These are phyloP conservation scores for Corythornis cristatus DNA, from an alignment of 2,113 vertebrate species.

Conservation along the genomic window DNA sequence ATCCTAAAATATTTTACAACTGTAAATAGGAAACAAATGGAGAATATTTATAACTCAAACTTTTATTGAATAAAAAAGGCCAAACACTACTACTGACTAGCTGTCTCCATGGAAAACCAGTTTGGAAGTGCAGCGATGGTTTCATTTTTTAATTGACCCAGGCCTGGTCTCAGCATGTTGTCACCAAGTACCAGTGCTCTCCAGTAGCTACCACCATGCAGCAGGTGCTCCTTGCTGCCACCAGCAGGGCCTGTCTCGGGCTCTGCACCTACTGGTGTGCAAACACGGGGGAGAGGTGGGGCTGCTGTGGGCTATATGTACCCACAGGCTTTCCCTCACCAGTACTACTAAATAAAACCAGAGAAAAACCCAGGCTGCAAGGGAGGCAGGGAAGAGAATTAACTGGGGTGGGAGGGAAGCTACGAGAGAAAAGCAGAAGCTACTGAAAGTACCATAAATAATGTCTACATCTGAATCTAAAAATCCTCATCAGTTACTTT, in stretches of 20 bases:
- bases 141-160: background rate
- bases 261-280: background rate
- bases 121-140: background rate
- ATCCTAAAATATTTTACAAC: slow-evolving; percentile 88
- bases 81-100: background rate
- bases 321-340: background rate
- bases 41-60: slow-evolving; percentile 92
- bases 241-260: background rate
- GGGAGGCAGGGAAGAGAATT: background rate
- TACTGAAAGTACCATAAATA: background rate
- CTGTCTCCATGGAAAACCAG: slow-evolving; percentile 11
- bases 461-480: background rate
- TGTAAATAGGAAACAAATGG: slow-evolving; percentile 85
- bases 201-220: background rate
- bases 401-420: background rate
- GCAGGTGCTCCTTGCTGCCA: background rate
- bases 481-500: background rate
- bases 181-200: background rate
- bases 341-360: background rate
- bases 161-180: background rate
- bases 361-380: background rate
- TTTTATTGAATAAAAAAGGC: slow-evolving; percentile 75
- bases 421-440: background rate
- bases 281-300: background rate
- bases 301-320: background rate